phyloP scores from a whole-genome alignment of 2,888 invertebrate genomes.

The Epiblema foenella region DNA sequence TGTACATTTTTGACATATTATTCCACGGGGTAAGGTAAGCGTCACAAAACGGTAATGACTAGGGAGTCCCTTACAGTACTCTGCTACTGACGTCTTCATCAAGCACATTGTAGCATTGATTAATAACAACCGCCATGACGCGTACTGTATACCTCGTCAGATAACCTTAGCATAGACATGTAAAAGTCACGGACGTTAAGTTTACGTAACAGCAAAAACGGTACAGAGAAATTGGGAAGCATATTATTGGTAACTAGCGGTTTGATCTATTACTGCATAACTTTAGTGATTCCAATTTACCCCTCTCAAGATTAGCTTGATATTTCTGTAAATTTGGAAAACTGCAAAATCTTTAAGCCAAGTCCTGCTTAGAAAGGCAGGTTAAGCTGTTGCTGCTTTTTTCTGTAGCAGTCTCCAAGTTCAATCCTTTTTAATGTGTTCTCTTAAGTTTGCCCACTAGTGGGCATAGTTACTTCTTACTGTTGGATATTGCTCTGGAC shows the following conservation, averaged over 20 bases:
- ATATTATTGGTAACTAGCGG: slow-evolving; percentile 8
- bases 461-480: no score
- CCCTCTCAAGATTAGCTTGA: neutral
- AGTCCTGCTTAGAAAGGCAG: neutral
- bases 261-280: neutral
- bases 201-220: slow-evolving; percentile 37
- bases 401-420: no score
- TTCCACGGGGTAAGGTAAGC: no score
- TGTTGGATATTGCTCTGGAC: no score
- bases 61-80: neutral
- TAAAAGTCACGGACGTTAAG: slow-evolving; percentile 41
- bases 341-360: neutral
- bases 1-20: no score
- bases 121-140: slow-evolving; percentile 2
- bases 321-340: neutral
- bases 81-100: neutral
- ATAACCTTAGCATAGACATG: slow-evolving; percentile 33
- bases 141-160: neutral
- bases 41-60: no score
- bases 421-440: no score
- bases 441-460: no score
- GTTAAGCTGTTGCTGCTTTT: neutral
- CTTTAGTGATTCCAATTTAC: neutral
- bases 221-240: slow-evolving; percentile 12
- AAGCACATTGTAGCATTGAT: neutral